A percentile compares a stretch with the other conserved stretches of the same genome.
phyloP scores from a whole-genome alignment of 2,888 invertebrate genomes.

The Drosophila recens region DNA sequence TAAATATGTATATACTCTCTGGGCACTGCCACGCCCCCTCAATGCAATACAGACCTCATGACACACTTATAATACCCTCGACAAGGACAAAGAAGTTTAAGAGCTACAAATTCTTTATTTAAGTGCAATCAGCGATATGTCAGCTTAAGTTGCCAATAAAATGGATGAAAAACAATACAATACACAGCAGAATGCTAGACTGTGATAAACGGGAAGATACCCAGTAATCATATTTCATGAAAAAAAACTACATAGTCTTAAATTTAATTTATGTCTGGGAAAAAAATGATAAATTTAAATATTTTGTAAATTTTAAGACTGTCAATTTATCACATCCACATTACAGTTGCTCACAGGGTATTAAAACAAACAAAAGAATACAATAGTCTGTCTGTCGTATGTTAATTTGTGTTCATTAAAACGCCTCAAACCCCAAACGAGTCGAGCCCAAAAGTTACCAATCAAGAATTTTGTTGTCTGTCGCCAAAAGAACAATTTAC shows the following conservation, averaged over 20 bases:
- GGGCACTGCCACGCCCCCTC: not conserved
- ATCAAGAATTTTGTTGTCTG: constrained; percentile 26
- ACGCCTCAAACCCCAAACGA: constrained; percentile 6
- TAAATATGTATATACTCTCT: not conserved
- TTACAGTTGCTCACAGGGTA: not conserved
- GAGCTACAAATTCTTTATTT: constrained; percentile 2
- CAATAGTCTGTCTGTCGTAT: constrained; percentile 3
- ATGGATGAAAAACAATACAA: not conserved
- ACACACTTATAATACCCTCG: not conserved
- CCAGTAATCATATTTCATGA: not conserved
- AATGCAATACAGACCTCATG: not conserved
- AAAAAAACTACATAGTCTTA: too few species aligned
- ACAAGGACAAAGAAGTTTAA: not conserved
- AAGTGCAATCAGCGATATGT: constrained; percentile 5
- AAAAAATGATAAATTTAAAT: not conserved
- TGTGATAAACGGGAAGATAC: not conserved
- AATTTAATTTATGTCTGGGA: not conserved
- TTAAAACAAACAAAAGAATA: not conserved
- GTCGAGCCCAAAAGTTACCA: constrained; percentile 17
- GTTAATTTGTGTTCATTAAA: constrained; percentile 25
- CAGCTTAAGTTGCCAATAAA: constrained; percentile 1
- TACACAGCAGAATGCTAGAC: not conserved
- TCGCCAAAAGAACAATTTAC: constrained; percentile 29
- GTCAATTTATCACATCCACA: not conserved
- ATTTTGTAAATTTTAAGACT: not conserved